These are phyloP conservation scores for Aethes cnicana DNA, from an alignment of 2,888 invertebrate species.

Conservation along the genomic window DNA sequence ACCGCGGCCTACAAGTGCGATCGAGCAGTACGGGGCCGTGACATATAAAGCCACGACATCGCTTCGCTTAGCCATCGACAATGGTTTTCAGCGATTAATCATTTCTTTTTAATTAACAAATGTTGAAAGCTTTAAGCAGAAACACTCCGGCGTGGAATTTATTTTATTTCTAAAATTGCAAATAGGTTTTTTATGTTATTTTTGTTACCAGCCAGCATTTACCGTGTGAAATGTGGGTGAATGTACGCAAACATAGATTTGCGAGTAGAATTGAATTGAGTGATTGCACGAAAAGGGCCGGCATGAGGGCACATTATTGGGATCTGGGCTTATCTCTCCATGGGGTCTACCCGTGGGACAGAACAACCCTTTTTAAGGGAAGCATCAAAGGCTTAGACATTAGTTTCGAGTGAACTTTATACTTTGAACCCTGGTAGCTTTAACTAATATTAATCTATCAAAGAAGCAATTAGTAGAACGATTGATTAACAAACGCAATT, in stretches of 20 bases:
- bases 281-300: slow-evolving; percentile 62
- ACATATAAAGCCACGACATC: slow-evolving; percentile 62
- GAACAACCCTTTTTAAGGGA: slow-evolving; percentile 60
- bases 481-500: too few relatives aligned
- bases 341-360: slow-evolving; percentile 79
- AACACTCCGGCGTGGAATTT: background rate
- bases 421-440: background rate
- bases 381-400: slow-evolving; percentile 15
- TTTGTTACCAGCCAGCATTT: background rate
- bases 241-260: slow-evolving; percentile 16
- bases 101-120: slow-evolving; percentile 16
- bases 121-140: slow-evolving; percentile 3
- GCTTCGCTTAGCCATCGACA: slow-evolving; percentile 54
- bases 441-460: slow-evolving; percentile 8
- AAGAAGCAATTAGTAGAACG: slow-evolving; percentile 6
- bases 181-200: too few relatives aligned
- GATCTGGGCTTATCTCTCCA: slow-evolving; percentile 66
- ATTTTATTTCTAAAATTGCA: slow-evolving; percentile 11
- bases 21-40: slow-evolving; percentile 73
- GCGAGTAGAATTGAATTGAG: slow-evolving; percentile 39
- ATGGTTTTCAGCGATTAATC: slow-evolving; percentile 44
- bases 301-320: slow-evolving; percentile 75
- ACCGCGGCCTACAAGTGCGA: slow-evolving; percentile 77
- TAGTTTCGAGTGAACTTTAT: slow-evolving; percentile 12
- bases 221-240: slow-evolving; percentile 18